Evolutionary conservation across 1,140 invertebrate genomes (phyloP), one percentile per base, ranked within the genome.

Genomic region (Macrostomum lignano): DNA sequence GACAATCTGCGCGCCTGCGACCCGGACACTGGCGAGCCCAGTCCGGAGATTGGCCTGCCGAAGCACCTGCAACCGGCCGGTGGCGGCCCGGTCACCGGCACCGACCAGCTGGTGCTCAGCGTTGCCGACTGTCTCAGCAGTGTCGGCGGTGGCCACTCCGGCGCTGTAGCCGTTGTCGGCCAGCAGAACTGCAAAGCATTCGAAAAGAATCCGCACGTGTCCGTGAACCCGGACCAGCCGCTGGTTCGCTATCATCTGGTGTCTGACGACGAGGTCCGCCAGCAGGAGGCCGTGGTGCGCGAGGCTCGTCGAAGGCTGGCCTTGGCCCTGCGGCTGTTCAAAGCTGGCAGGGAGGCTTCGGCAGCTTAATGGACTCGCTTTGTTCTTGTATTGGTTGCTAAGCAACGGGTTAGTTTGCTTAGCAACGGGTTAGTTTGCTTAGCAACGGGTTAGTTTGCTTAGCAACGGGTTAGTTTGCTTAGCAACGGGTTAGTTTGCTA

Each of bases 201-300:
- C 33, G 68, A 79, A 39, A 81, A 79, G 49, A 91, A 91, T 61
- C 77, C 81, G 1, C 76, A 75, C 17, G 78, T 84, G 33, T 84
- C 74, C 62, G 67, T 91, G 40, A 88, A 94, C 65, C 76, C 82
- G 15, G 76, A 84, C 39, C 86, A 96, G 55, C 86, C 86, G 20
- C 63, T 93, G 22, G 76, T 58, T 11, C 42, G 82, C 63, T 70
- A 74, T 22, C 68, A 84, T 2, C 66, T 70, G 30, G 73, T 93
- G 31, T 70, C 68, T 2, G 81, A 93, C 36, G 79, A 91, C 4
- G 84, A 91, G 46, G 81, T 93, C 43, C 68, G 72, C 34, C 65
- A 66, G 36, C 82, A 93, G 60, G 81, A 93, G 53, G 74, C 81
- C 40, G 65, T 74, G 35, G 82, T 96, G 7, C 62, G 66, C 15